Conservation (phyloP, 2,113 vertebrate species). For the Gavialis gangeticus region DNA sequence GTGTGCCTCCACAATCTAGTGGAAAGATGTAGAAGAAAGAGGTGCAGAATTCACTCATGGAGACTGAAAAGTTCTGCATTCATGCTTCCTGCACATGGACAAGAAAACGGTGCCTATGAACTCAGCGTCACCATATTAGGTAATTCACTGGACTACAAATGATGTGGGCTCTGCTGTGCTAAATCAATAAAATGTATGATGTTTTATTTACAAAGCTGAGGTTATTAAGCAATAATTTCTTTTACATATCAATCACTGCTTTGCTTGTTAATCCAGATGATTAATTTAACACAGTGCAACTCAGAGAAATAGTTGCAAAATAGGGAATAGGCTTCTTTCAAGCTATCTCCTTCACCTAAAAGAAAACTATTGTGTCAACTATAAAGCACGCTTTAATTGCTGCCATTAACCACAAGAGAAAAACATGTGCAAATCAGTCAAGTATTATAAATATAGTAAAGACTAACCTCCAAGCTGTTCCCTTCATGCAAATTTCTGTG, state of each 20-base stretch:
- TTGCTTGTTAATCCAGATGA: neutral
- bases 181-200: neutral
- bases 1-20: neutral
- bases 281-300: neutral
- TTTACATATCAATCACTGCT: neutral
- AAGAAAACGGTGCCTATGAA: neutral
- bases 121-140: neutral
- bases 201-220: neutral
- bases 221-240: neutral
- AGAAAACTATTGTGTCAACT: neutral
- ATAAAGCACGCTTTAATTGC: neutral
- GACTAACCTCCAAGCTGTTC: neutral
- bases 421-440: neutral
- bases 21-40: neutral
- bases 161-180: neutral
- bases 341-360: neutral
- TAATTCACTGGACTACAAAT: neutral
- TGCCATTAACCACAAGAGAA: neutral
- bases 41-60: fast-evolving
- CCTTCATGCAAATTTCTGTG: neutral
- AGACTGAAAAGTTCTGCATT: neutral
- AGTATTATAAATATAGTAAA: neutral
- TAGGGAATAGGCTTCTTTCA: neutral
- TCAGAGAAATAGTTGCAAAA: neutral
- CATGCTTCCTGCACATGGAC: fast-evolving